A percentile compares a stretch with the other conserved stretches of the same genome.
phyloP scores from a whole-genome alignment of 2,113 vertebrate species.

The Jacana jacana region DNA sequence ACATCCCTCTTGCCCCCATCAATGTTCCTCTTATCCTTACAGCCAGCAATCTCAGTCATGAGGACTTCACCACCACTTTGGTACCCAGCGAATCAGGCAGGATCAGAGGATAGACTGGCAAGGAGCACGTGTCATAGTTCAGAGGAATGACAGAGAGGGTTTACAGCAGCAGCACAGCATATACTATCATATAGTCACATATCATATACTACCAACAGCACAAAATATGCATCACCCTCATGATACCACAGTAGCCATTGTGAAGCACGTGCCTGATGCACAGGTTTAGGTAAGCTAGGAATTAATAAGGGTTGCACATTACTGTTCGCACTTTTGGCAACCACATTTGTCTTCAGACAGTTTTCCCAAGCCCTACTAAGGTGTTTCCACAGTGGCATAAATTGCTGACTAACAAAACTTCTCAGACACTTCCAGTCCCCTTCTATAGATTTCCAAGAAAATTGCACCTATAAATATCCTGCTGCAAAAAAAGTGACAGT shows the following conservation, averaged over 20 bases:
- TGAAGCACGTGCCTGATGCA: background rate
- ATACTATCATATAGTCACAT: too few relatives aligned
- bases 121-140: background rate
- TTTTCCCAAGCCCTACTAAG: background rate
- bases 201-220: background rate
- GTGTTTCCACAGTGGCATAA: background rate
- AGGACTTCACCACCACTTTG: background rate
- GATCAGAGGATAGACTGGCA: background rate
- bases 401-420: slow-evolving; percentile 3
- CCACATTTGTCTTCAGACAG: background rate
- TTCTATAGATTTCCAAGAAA: background rate
- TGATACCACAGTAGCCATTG: background rate
- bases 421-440: background rate
- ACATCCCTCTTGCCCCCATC: background rate
- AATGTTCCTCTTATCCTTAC: background rate
- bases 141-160: background rate
- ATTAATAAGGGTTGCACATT: background rate
- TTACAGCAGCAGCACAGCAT: background rate
- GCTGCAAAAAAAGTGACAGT: background rate
- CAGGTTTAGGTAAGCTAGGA: background rate
- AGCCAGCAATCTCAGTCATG: background rate
- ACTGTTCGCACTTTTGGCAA: background rate
- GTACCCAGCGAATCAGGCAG: background rate
- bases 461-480: background rate
- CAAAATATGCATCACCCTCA: background rate